These are phyloP conservation scores for Cremastobaeus sp. DNA, from an alignment of 2,888 invertebrate species.

Conservation along the genomic window DNA sequence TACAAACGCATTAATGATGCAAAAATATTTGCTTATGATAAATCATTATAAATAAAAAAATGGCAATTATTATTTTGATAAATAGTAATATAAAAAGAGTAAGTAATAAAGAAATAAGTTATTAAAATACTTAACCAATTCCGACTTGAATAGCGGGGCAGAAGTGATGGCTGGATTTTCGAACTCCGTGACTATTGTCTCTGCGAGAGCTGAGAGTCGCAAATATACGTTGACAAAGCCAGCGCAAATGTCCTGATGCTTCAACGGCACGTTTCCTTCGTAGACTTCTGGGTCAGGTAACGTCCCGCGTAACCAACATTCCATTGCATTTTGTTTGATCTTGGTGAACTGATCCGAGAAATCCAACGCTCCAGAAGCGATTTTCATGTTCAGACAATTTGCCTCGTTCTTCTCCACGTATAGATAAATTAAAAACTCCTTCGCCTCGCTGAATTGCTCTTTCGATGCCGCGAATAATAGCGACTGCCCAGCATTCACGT, in stretches of 20 bases:
- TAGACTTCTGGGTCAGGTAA: constrained; percentile 78
- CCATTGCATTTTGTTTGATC: constrained; percentile 79
- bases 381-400: constrained; percentile 81
- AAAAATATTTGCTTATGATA: no score
- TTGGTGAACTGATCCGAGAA: constrained; percentile 82
- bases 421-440: constrained; percentile 80
- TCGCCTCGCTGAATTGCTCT: constrained; percentile 78
- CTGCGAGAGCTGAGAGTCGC: constrained; percentile 84
- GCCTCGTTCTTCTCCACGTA: constrained; percentile 81
- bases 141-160: constrained; percentile 40
- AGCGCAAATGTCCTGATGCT: constrained; percentile 77
- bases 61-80: no score
- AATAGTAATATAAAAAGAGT: no score
- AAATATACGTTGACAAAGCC: constrained; percentile 82
- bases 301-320: constrained; percentile 63
- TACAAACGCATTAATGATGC: no score
- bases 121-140: constrained; percentile 26
- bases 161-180: constrained; percentile 62
- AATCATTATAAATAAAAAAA: no score
- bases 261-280: constrained; percentile 81
- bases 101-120: no score
- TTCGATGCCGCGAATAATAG: constrained; percentile 83
- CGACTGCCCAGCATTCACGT: constrained; percentile 83
- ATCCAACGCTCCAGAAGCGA: constrained; percentile 82
- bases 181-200: constrained; percentile 83